Evolutionary conservation across 2,888 invertebrate genomes (phyloP), one percentile per base, ranked within the genome.

Genomic region (Himalopsyche kuldschensis): DNA sequence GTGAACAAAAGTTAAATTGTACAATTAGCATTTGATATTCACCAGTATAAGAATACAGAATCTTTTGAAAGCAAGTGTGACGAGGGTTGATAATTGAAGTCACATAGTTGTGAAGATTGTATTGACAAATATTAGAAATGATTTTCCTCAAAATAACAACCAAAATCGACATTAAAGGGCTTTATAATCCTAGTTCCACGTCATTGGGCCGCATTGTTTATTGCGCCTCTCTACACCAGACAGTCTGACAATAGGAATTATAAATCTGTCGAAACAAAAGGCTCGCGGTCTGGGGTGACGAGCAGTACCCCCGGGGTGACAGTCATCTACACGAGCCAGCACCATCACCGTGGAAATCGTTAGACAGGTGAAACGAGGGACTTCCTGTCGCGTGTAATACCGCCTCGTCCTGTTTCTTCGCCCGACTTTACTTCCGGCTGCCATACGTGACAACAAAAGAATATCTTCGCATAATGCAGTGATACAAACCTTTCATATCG

Each of bases 321-420:
- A 55, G 24, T 6, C 69, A 11, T 69, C 20, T 69, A 69, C 69
- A 27, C 30, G 30, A 69, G 69, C 24, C 69, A 69, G 69, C 27
- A 15, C 15, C 30, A 4, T 69, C 69, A 27, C 27, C 69, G 20
- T 41, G 41, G 15, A 41, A 41, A 41, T 41, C 41, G 41, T 41
- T 15, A 24, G 82, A 47, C 79, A 81, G 77, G 81, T 75, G 82
- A 82, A 82, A 75, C 82, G 79, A 79, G 82, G 46, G 82, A 75
- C 79, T 79, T 82, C 79, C 82, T 82, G 79, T 35, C 63, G 10
- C 30, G 69, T 69, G 27, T 69, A 69, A 69, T 27, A 69, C 30
- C 69, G 20, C 27, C 69, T 11, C 69, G 27, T 69, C 6, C 27
- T 69, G 69, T 69, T 69, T 30, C 80, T 80, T 47, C 79, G 47